Base-by-base conservation (phyloP, 2,888 invertebrate genomes). In the Chouioia cunea region DNA sequence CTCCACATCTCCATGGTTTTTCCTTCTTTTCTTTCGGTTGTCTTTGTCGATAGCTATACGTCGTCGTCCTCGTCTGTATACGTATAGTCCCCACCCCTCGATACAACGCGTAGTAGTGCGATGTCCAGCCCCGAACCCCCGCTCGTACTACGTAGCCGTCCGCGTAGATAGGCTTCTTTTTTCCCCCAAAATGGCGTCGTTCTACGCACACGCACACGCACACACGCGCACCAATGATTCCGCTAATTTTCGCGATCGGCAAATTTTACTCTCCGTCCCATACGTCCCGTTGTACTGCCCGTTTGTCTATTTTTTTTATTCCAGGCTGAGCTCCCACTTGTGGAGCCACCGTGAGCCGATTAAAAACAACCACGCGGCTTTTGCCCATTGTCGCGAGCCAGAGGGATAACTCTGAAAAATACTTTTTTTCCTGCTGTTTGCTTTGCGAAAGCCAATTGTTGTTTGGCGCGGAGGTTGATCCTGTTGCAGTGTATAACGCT, bases 141-240 rank as follows among this genome's bases (percentile, higher is more conserved):
- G 20, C 59, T 20, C 46, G 65, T 12, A 43, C 65, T 56, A 36
- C 36, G 46, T 18, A 16, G 22, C 36, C 36, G 12, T 36, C n/a
- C 20, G 59, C 56, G 54, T 47, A 54, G 66, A 20, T 46, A 23
- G 69, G 54, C 63, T 22, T 20, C 18, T 63, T 2, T 65, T 65
- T 60, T 70, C 43, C 52, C 65, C 50, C 65, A 70, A 70, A 70
- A 70, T 70, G 70, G 70, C 70, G 70, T 46, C 70, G 14, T 27
- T 20, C 20, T 57, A 46, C 65, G n/a, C n/a, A n/a, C n/a, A n/a
- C n/a, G n/a, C n/a, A n/a, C n/a, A n/a, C n/a, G n/a, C n/a, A n/a
- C n/a, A n/a, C n/a, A n/a, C n/a, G n/a, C n/a, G n/a, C n/a, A n/a
- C n/a, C n/a, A 1, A 10, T 36, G 36, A 65, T 65, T 65, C 70